Base-by-base conservation (phyloP, 2,113 vertebrate genomes). In the Phyllostomus discolor region DNA sequence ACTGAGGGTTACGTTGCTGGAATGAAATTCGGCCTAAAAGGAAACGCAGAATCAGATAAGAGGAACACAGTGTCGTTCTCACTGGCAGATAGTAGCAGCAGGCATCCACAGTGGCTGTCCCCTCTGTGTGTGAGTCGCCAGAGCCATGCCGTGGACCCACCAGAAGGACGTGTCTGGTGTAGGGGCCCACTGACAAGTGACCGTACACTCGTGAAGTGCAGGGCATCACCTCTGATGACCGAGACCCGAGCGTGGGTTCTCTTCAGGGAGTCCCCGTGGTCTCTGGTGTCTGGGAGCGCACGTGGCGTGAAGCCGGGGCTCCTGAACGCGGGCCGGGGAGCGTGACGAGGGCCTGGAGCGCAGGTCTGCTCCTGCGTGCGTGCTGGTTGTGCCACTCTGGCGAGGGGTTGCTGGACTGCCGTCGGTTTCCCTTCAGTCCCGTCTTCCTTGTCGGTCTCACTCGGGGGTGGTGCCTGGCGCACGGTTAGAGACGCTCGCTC, bases 1-100 rank as follows among this genome's bases (percentile, higher is more conserved):
- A 11, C 54, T 52, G 66, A 83, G 46, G 72, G 52, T 81, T 78
- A 59, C 19, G 0, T 76, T 89, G 57, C 82, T 93, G 26, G 35
- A 64, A 26, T 91, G 92, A 90, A 90, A 91, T 92, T 85, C 82
- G 66, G 20, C 73, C 64, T 93, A 31, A 80, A 72, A 83, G 82
- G 69, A 75, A 87, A 43, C 35, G 35, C 41, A 38, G 43, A 54
- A 50, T 54, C 66, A 67, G 62, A 48, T 73, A 19, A 62, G 80
- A 19, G 70, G 80, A 31, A 69, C 72, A n/a, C 15, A 8, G 24
- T 75, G 0, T 24, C 66, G n/a, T 33, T 20, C 35, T 59, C 1
- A 33, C 17, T 8, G 62, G 52, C 26, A 19, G 90, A 7, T 15
- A 9, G 57, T 28, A 20, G 62, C 67, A 33, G 8, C 52, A 41